These are phyloP conservation scores for Orius insidiosus DNA, from an alignment of 1,140 invertebrate genomes.

Conservation along the genomic window DNA sequence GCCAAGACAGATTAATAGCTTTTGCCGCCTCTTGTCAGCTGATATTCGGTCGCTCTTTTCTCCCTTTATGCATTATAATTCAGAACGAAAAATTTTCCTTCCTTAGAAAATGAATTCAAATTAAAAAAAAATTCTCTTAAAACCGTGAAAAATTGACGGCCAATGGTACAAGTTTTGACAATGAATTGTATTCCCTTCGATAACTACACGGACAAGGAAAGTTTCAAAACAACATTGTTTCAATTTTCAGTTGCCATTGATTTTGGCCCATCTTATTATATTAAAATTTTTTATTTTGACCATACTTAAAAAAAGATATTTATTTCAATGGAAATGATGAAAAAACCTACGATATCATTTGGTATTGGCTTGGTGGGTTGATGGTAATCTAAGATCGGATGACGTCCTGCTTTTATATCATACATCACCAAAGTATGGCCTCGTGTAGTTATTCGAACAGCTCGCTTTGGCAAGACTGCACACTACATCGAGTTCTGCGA, in stretches of 20 bases:
- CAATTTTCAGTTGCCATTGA: neutral
- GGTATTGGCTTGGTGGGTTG: conserved; percentile 36
- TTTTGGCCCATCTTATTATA: neutral
- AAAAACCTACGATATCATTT: conserved; percentile 56
- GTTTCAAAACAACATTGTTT: no score
- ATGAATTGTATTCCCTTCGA: no score
- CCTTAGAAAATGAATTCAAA: no score
- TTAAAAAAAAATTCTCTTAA: no score
- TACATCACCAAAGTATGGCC: conserved; percentile 52
- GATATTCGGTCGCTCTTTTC: no score
- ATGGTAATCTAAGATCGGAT: conserved; percentile 62
- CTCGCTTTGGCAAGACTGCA: conserved; percentile 52
- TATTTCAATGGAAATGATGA: neutral
- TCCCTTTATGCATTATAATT: no score
- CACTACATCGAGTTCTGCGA: conserved; percentile 64
- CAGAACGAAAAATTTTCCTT: no score
- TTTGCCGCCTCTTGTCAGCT: no score
- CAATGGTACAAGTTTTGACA: no score
- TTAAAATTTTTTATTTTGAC: neutral
- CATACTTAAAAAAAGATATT: neutral
- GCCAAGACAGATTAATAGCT: no score
- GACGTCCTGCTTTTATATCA: conserved; percentile 48
- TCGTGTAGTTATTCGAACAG: conserved; percentile 35
- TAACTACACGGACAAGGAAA: no score
- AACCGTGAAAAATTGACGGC: no score